These are phyloP conservation scores for Alcis repandata DNA, from an alignment of 2,888 invertebrate genomes.

Conservation along the genomic window DNA sequence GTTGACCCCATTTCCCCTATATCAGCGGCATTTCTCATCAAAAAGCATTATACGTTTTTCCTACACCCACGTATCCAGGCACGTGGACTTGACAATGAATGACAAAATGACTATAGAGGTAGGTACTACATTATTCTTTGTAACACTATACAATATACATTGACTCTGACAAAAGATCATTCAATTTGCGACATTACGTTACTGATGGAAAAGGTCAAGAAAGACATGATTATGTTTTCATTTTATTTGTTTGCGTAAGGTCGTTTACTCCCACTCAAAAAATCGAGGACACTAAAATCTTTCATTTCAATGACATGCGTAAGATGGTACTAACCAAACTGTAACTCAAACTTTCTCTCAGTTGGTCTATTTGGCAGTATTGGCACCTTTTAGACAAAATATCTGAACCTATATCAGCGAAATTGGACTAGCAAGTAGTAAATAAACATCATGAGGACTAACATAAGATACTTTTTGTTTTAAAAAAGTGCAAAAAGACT, in stretches of 20 bases:
- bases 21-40: background rate
- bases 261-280: constrained; percentile 41
- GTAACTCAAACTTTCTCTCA: background rate
- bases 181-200: constrained; percentile 24
- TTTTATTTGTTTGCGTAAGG: constrained; percentile 55
- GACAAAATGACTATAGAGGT: constrained; percentile 4
- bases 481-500: too few species aligned
- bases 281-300: constrained; percentile 11
- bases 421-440: background rate
- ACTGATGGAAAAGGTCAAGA: constrained; percentile 45
- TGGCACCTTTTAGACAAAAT: background rate
- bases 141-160: constrained; percentile 7
- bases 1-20: background rate
- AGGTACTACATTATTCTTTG: constrained; percentile 17
- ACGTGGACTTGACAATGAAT: background rate
- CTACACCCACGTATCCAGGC: background rate
- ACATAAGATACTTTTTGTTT: too few species aligned
- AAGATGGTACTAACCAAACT: constrained; percentile 7
- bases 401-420: background rate
- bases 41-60: background rate
- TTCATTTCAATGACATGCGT: constrained; percentile 26
- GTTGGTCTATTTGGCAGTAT: background rate
- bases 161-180: constrained; percentile 27
- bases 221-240: constrained; percentile 51
- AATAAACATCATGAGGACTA: too few species aligned